A percentile compares a stretch with the other conserved stretches of the same genome.
Conservation (phyloP, 2,113 vertebrate genomes). For the Tylochromis polylepis region DNA sequence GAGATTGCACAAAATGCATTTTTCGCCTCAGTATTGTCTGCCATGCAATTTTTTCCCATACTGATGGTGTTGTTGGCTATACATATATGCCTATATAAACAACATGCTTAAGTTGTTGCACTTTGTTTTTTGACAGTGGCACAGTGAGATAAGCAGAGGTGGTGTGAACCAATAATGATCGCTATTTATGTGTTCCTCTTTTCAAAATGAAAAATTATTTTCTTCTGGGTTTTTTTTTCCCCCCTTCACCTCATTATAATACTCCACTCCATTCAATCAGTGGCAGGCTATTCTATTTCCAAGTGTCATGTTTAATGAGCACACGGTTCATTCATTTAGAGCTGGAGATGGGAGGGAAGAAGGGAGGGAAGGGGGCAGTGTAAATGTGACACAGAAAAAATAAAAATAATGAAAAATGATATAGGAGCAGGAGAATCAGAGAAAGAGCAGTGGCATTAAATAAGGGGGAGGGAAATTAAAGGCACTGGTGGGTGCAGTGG, state of each 20-base stretch:
- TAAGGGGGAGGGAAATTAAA: not conserved
- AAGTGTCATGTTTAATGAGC: constrained; percentile 58
- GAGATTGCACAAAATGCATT: constrained; percentile 22
- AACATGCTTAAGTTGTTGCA: not conserved
- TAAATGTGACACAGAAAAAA: not conserved
- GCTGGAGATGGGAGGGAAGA: not conserved
- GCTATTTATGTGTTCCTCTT: constrained; percentile 25
- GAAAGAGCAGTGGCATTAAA: not conserved
- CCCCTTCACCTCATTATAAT: constrained; percentile 36
- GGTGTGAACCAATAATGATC: constrained; percentile 11
- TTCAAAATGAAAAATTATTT: constrained; percentile 37
- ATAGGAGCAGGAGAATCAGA: not conserved
- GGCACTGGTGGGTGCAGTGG: not conserved
- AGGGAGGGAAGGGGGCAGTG: not conserved
- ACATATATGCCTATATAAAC: not conserved
- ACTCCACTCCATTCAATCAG: constrained; percentile 31
- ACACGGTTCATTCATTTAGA: constrained; percentile 45
- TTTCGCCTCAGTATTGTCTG: not conserved
- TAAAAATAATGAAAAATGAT: constrained; percentile 9
- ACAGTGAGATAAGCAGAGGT: constrained; percentile 12
- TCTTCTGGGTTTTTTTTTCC: not conserved
- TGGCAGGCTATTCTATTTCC: constrained; percentile 42
- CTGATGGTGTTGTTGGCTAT: not conserved
- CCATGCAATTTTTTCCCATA: not conserved
- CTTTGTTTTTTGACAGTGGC: not conserved